phyloP scores from a whole-genome alignment of 2,888 invertebrate species.

The Junonia oenone region DNA sequence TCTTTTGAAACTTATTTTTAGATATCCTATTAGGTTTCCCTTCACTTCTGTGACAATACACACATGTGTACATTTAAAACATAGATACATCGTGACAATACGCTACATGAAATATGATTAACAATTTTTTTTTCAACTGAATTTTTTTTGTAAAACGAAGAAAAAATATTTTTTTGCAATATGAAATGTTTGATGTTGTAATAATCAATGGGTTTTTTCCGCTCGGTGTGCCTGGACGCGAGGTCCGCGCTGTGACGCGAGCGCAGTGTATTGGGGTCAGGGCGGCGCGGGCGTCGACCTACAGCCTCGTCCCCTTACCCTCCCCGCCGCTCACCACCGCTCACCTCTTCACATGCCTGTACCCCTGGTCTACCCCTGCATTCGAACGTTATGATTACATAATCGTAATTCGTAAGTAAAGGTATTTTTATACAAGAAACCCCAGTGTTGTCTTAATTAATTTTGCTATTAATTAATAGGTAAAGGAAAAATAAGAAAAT shows the following conservation, averaged over 20 bases:
- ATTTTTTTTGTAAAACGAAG: background rate
- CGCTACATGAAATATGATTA: background rate
- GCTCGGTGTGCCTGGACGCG: slow-evolving; percentile 69
- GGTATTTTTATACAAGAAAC: background rate
- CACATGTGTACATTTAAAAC: too few species aligned
- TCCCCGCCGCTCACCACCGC: slow-evolving; percentile 38
- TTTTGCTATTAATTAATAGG: too few species aligned
- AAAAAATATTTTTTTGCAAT: slow-evolving; percentile 7
- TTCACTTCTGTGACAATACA: background rate
- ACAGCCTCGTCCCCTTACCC: slow-evolving; percentile 50
- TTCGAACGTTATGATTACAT: slow-evolving; percentile 2
- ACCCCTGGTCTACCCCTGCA: slow-evolving; percentile 21
- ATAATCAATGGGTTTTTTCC: slow-evolving; percentile 52
- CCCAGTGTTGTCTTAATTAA: background rate
- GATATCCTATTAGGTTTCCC: background rate
- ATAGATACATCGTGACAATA: too few species aligned
- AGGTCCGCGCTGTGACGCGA: slow-evolving; percentile 75
- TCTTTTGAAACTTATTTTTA: background rate
- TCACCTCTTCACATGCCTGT: slow-evolving; percentile 37
- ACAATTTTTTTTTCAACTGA: background rate
- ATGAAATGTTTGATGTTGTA: slow-evolving; percentile 27
- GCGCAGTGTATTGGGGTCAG: slow-evolving; percentile 74
- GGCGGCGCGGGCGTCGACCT: slow-evolving; percentile 77
- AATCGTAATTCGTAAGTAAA: background rate
- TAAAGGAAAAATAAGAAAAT: too few species aligned